phyloP scores from a whole-genome alignment of 2,113 vertebrate species.

The Toxotes chatareus region DNA sequence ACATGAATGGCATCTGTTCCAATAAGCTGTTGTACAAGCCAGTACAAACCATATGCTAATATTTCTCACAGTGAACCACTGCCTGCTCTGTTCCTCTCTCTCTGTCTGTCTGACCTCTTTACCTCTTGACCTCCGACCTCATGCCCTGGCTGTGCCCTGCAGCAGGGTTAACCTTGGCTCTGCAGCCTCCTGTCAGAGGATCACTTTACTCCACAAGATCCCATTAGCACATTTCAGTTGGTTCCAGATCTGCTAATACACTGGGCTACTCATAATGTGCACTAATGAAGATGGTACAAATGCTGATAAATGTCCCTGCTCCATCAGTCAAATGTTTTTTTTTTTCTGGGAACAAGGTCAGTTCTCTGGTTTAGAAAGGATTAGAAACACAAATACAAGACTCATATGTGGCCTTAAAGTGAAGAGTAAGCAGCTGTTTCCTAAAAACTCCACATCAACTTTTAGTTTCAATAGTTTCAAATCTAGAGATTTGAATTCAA shows the following conservation, averaged over 20 bases:
- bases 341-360: conserved; percentile 30
- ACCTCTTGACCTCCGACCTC: conserved; percentile 41
- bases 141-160: conserved; percentile 10
- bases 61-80: neutral
- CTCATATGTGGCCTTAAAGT: conserved; percentile 1
- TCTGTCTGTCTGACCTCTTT: conserved; percentile 24
- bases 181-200: conserved; percentile 10
- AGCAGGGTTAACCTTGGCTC: conserved; percentile 36
- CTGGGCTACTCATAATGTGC: conserved; percentile 2
- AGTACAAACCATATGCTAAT: too few relatives aligned
- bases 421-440: conserved; percentile 4
- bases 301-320: neutral
- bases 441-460: neutral
- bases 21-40: too few relatives aligned
- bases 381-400: neutral
- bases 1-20: too few relatives aligned
- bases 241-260: conserved; percentile 16
- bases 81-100: neutral
- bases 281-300: neutral
- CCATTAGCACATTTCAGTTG: neutral
- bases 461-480: neutral
- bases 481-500: neutral
- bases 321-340: conserved; percentile 44
- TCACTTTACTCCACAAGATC: neutral
- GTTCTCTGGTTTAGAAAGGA: neutral